Evolutionary conservation across 2,113 vertebrate genomes (phyloP), one percentile per base, ranked within the genome.

Genomic region (Nanorana parkeri): DNA sequence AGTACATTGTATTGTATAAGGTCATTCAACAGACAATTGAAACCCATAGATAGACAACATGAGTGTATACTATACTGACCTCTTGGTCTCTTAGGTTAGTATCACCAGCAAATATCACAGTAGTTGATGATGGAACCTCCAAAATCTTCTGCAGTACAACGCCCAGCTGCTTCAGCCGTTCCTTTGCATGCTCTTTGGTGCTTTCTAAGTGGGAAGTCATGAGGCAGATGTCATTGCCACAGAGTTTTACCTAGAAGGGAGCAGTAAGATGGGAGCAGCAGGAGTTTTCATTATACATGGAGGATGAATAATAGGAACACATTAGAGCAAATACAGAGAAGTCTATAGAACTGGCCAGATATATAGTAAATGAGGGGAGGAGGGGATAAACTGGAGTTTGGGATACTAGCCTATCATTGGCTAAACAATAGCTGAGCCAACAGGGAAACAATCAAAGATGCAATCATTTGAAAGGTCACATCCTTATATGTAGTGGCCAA

Each of bases 201-300:
- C 98, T 99, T 84, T 99, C 98, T 80, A 99, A 87, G 86, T 99
- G 98, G 15, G 98, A 98, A 0, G 96, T 99, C 96, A 99, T 97
- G 83, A 99, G 89, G 67, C 90, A 96, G 56, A 99, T 78, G 56
- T 95, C 95, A 77, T 92, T 93, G 20, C 92, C 92, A 74, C 86
- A 92, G 61, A 98, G 66, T 21, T 63, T 94, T 66, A 92, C 96
- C 97, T 99, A 75, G 0, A 66, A 41, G 36, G 36, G 10, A 63
- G 20, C 6, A 67, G 32, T 32, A 67, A 36, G 32, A n/a, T n/a
- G 36, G 36, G 10, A 63, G 20, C 6, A 67, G 32, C 20, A 67
- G 8, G 32, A 4, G 8, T 36, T 7, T 36, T 36, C 32, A 36
- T 4, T 36, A 7, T 36, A 36, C 29, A 32, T 32, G 5, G 5